Conservation (phyloP, 2,113 vertebrate species). For the Eulemur macaco region DNA sequence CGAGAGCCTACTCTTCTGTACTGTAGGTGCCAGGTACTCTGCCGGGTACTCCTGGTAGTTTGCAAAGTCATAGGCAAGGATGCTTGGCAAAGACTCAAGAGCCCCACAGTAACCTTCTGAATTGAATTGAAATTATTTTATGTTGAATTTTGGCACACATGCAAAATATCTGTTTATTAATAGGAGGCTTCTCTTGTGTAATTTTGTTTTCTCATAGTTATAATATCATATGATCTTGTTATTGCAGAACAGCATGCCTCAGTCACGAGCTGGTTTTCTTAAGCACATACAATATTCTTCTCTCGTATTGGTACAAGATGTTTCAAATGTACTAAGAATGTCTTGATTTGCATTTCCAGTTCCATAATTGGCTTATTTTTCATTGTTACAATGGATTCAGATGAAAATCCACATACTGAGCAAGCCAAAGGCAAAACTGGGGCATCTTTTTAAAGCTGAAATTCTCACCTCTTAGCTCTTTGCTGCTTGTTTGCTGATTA, state of each 20-base stretch:
- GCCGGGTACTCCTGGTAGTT: not conserved
- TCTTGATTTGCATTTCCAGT: conserved; percentile 35
- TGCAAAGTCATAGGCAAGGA: not conserved
- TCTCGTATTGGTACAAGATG: not conserved
- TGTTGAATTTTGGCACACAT: not conserved
- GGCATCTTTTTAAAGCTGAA: not conserved
- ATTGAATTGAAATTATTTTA: not conserved
- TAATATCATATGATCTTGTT: not conserved
- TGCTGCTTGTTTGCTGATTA: not conserved
- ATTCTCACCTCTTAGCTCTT: not conserved
- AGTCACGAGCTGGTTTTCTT: not conserved
- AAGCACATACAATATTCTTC: not conserved
- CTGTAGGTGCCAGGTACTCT: not conserved
- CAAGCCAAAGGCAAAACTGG: conserved; percentile 37
- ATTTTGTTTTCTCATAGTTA: conserved; percentile 41
- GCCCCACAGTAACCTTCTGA: not conserved
- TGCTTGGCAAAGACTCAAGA: not conserved
- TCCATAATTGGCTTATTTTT: conserved; percentile 23
- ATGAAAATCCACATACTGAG: not conserved
- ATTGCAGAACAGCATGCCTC: not conserved
- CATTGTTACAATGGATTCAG: not conserved
- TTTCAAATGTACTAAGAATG: not conserved
- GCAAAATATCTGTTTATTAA: not conserved
- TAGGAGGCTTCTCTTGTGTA: not conserved
- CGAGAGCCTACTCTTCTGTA: not conserved